Evolutionary conservation across 37 sponge, comb jelly and placozoan genomes (phyloP), one percentile per base, ranked within the genome.

Genomic region (Amphimedon queenslandica): DNA sequence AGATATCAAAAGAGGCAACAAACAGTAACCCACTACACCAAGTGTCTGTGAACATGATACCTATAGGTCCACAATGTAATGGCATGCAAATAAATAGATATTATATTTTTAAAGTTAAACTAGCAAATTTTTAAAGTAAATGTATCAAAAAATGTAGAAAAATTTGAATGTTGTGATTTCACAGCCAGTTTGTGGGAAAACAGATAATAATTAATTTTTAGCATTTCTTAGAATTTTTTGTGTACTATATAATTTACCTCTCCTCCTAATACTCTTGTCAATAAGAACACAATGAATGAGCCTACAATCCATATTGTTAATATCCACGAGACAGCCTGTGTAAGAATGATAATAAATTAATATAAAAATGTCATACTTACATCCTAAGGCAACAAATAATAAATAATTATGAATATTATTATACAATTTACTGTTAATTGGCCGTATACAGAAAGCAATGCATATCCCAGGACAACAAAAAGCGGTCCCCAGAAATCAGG

Each of bases 401-500:
- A 47, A 18, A 47, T 47, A 47, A 47, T 18, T 47, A 47, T 13
- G 13, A 8, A 47, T 23, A 25, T 37, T 3, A 2, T 28, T 1
- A 0, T 42, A 0, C 10, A 0, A 73, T 78, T 47, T 29, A 93
- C 94, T n/a, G 79, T 73, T 42, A 94, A 77, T 67, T 94, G 95
- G 75, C 95, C 95, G 47, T 87, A 94, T 4, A 94, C 88, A 27
- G 95, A 94, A 28, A 94, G 66, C 2, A 90, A 77, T 4, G 91
- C 74, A 67, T 81, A 94, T 28, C 67, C 24, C 28, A 94, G 73
- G 0, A 94, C 91, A 34, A 94, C 85, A 5, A 94, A 70, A n/a
- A 94, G 85, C 27, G 95, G 95, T 24, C 95, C 95, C 95, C 95
- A 94, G 66, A 94, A 94, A 68, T 94, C 95, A 16, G 95, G 91